Evolutionary conservation across 2,888 invertebrate species (phyloP).

Genomic region (Drosophila infuscata): DNA sequence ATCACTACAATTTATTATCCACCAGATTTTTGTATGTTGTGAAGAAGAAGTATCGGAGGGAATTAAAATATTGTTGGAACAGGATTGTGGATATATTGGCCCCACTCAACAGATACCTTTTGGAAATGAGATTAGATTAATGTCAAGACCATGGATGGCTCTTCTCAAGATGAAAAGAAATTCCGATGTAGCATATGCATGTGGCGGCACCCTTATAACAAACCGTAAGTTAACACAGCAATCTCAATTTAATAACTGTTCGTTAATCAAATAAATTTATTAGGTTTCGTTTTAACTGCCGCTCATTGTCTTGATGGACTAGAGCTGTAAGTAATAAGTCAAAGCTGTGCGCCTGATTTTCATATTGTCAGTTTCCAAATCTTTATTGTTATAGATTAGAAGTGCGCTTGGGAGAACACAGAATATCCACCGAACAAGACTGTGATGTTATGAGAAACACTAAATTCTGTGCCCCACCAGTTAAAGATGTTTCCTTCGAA

Average conservation of each 20-base stretch:
- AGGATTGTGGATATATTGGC: slow-evolving; percentile 24
- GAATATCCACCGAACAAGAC: neutral
- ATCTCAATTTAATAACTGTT: neutral
- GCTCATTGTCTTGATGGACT: slow-evolving; percentile 31
- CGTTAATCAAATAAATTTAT: neutral
- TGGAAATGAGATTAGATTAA: neutral
- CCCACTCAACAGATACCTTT: accelerated
- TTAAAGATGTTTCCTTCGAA: neutral
- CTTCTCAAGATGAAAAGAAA: neutral
- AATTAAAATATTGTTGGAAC: neutral
- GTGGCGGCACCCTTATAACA: slow-evolving; percentile 37
- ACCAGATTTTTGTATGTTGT: slow-evolving; percentile 12
- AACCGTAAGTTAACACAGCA: slow-evolving; percentile 20
- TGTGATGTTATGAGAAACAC: accelerated
- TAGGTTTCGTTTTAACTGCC: slow-evolving; percentile 44
- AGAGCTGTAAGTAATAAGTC: slow-evolving; percentile 19
- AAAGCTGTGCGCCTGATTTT: neutral
- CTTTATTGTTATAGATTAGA: neutral
- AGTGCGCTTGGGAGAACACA: slow-evolving; percentile 34
- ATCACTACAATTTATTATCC: neutral
- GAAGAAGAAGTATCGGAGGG: slow-evolving; percentile 6
- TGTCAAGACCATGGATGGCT: slow-evolving; percentile 44
- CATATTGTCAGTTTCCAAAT: neutral
- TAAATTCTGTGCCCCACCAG: neutral
- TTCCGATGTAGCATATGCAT: neutral